Conservation (phyloP, 2,797 vertebrate species). For the Odontamblyopus rebecca region DNA sequence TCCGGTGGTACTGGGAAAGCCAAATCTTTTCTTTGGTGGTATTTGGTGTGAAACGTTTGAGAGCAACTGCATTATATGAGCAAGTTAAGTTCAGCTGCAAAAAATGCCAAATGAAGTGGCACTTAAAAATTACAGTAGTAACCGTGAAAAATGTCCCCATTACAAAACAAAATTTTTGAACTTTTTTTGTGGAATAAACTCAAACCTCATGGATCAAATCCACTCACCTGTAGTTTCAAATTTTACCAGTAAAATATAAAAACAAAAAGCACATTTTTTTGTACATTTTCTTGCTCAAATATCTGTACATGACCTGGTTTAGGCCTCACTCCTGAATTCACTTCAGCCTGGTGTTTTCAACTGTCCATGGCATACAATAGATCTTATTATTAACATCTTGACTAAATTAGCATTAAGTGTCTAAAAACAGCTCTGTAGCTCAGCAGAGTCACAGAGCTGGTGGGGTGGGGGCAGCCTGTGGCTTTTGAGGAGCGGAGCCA, state of each 20-base stretch:
- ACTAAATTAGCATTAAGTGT: neutral
- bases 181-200: neutral
- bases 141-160: too few species aligned
- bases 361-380: neutral
- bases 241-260: neutral
- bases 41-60: too few species aligned
- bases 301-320: neutral
- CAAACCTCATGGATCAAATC: neutral
- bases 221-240: neutral
- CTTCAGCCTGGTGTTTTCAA: neutral
- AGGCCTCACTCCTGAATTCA: neutral
- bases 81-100: too few species aligned
- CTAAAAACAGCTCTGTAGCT: neutral
- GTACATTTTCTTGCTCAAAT: neutral
- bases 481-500: conserved; percentile 5
- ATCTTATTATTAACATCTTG: neutral
- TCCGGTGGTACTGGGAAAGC: too few species aligned
- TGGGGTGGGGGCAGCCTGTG: neutral
- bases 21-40: too few species aligned
- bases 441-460: neutral
- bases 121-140: too few species aligned
- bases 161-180: too few species aligned
- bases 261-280: neutral
- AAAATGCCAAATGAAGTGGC: too few species aligned
- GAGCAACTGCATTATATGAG: too few species aligned